Evolutionary conservation across 2,888 invertebrate genomes (phyloP).

Genomic region (Epinotia demarniana): DNA sequence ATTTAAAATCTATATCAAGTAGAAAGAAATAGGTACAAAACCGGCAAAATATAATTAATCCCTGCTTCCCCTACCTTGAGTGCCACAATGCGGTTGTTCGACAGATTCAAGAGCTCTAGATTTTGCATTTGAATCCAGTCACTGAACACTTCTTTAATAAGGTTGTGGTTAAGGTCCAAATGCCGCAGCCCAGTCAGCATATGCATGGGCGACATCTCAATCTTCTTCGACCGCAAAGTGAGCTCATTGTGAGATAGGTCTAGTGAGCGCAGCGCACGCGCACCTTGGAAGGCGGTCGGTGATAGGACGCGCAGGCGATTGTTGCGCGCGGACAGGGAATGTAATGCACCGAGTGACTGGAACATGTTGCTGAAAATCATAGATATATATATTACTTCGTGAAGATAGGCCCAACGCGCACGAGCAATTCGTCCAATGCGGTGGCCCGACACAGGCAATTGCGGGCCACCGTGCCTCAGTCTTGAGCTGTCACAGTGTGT

Average conservation of each 20-base stretch:
- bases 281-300: constrained; percentile 19
- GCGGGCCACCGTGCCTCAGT: too few species aligned
- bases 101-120: constrained; percentile 24
- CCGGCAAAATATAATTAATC: too few species aligned
- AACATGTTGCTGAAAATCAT: constrained; percentile 53
- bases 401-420: too few species aligned
- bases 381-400: too few species aligned
- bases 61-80: constrained; percentile 12
- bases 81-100: constrained; percentile 12
- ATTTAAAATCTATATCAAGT: too few species aligned
- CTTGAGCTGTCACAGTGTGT: too few species aligned
- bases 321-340: constrained; percentile 44
- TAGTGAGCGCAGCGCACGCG: neutral
- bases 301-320: constrained; percentile 30
- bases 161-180: constrained; percentile 11
- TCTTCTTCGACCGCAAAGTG: constrained; percentile 38
- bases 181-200: constrained; percentile 33
- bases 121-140: constrained; percentile 30
- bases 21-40: neutral
- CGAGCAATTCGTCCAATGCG: too few species aligned
- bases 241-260: constrained; percentile 52
- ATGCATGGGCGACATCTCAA: constrained; percentile 44
- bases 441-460: too few species aligned
- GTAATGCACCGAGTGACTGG: constrained; percentile 44
- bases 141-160: constrained; percentile 14